Evolutionary conservation across 2,797 vertebrate genomes (phyloP).

Genomic region (Leptoclinus maculatus): DNA sequence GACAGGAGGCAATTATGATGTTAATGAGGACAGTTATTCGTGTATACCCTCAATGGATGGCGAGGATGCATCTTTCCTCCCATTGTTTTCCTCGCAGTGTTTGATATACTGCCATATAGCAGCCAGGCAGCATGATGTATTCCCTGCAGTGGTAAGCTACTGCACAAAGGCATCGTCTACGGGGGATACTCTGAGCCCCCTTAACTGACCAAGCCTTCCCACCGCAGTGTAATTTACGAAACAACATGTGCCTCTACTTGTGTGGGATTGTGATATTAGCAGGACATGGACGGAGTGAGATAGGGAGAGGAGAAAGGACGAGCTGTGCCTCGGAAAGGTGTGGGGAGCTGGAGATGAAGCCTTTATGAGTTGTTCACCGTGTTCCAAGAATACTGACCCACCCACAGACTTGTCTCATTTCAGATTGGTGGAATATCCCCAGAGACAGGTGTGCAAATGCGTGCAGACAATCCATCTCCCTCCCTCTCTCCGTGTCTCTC

Average conservation of each 20-base stretch:
- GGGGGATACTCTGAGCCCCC: slow-evolving; percentile 49
- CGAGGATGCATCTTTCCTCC: slow-evolving; percentile 35
- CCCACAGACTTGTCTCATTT: slow-evolving; percentile 77
- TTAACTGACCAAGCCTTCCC: slow-evolving; percentile 57
- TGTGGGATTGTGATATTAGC: slow-evolving; percentile 51
- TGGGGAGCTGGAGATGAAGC: slow-evolving; percentile 62
- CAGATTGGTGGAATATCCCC: slow-evolving; percentile 71
- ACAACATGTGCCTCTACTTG: slow-evolving; percentile 51
- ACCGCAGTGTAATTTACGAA: slow-evolving; percentile 59
- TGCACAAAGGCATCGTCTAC: slow-evolving; percentile 55
- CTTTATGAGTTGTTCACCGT: slow-evolving; percentile 65
- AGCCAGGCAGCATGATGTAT: slow-evolving; percentile 60
- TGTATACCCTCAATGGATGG: slow-evolving; percentile 50
- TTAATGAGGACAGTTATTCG: slow-evolving; percentile 72
- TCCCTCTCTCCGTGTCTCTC: slow-evolving; percentile 10
- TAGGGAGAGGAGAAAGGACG: slow-evolving; percentile 21
- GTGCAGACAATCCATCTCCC: slow-evolving; percentile 53
- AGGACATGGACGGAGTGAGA: slow-evolving; percentile 25
- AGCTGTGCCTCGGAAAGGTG: slow-evolving; percentile 40
- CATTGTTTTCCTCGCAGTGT: slow-evolving; percentile 58
- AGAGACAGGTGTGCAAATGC: slow-evolving; percentile 77
- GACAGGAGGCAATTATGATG: slow-evolving; percentile 66
- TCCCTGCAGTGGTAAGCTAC: slow-evolving; percentile 49
- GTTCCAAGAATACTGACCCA: slow-evolving; percentile 74
- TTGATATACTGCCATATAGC: slow-evolving; percentile 70